Base-by-base conservation (phyloP, 2,888 invertebrate genomes). In the Pammene fasciana region DNA sequence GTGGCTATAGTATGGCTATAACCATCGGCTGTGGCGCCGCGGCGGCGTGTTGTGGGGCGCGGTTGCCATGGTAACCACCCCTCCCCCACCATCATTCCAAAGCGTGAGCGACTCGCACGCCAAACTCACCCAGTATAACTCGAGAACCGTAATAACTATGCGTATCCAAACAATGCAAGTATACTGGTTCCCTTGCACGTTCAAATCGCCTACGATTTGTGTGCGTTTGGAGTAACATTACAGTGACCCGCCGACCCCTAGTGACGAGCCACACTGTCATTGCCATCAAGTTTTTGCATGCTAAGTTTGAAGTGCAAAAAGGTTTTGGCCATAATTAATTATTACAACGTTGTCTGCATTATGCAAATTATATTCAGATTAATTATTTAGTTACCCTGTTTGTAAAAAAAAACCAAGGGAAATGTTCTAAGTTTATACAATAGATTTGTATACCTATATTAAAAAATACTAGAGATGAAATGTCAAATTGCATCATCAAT, bases 11-110 rank as follows among this genome's bases (percentile, higher is more conserved):
- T 36, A 36, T 45, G n/a, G 46, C 66, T 72, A 61, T 73, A 74
- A 77, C 77, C 76, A 76, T 76, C 79, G 78, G 80, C 57, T 26
- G 82, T 77, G 92, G 92, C 92, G 92, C 91, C 91, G 84, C 83
- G 79, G 78, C 86, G 92, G 87, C 91, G 92, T 91, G 92, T 92
- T 91, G 90, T 90, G 86, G 90, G 89, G 88, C 87, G 82, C 85
- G 79, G 90, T 91, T 82, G 82, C 79, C 82, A 88, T 88, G 84
- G 81, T 78, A 77, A 91, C 88, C 73, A 77, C 75, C 77, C 78
- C 78, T 79, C 76, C 75, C 76, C 80, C 77, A 76, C 74, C 75
- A 9, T 13, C 34, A 54, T 54, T 54, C n/a, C 54, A n/a, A 36
- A 54, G 34, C 34, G 34, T 5, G 1, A n/a, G n/a, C 34, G n/a